Base-by-base conservation (phyloP, 2,113 vertebrate species). In the Cottus gobio region DNA sequence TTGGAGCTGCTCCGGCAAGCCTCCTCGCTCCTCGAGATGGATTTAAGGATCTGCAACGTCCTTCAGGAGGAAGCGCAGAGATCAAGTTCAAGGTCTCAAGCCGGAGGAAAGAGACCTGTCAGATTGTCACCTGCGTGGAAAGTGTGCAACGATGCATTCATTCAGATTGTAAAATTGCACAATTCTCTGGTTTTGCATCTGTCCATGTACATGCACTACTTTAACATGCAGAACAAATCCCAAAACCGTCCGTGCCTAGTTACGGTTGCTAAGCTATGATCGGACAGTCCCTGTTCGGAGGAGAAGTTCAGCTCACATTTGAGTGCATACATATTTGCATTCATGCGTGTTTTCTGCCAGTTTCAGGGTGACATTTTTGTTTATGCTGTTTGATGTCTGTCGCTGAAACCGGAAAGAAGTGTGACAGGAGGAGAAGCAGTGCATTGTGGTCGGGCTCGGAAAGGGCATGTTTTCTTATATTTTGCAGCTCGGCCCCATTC, bases 401-500 rank as follows among this genome's bases (percentile, higher is more conserved):
- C 13, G 46, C 37, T 72, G 5, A 4, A 62, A 48, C 36, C 46
- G 37, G 34, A 67, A 54, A 37, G 39, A 12, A 34, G 44, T 74
- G 42, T 22, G 46, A 77, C 74, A 77, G 20, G 34, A 37, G 65
- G 44, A 15, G 46, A 62, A 75, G 44, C 18, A 42, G 15, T 78
- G 69, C 75, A 82, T 74, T 65, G 18, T 70, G 65, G 70, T 60
- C 42, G 13, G n/a, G 24, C 22, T 56, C 9, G 6, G 26, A 48
- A 74, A 75, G 63, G 39, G 30, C 65, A 65, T 1, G 24, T 36
- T 56, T n/a, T 71, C 36, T 56, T 66, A 30, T 39, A 46, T 71
- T 71, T 71, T 28, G 66, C 75, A 79, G 54, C 46, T 77, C 73
- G 72, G 10, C 62, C 46, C 67, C 22, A 42, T 34, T 64, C 67